These are phyloP conservation scores for Siniperca scherzeri DNA, from an alignment of 2,797 vertebrate genomes.

Conservation along the genomic window DNA sequence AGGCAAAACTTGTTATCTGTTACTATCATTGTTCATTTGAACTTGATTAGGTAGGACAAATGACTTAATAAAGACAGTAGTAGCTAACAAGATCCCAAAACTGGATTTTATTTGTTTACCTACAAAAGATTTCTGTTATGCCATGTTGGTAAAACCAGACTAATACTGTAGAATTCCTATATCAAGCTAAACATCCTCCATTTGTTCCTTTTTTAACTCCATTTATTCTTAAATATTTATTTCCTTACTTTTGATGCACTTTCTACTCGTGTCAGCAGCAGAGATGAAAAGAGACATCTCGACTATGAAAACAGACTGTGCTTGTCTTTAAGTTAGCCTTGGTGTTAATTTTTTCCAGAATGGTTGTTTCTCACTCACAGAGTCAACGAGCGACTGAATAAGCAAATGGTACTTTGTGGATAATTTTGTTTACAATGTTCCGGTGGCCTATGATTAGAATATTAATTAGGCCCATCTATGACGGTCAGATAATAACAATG, in stretches of 20 bases:
- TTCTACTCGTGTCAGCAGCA: not conserved
- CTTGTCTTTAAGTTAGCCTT: conserved; percentile 42
- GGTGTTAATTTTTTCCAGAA: conserved; percentile 43
- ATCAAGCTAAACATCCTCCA: not conserved
- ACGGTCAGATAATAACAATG: conserved; percentile 96
- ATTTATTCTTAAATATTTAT: not conserved
- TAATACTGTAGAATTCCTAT: not conserved
- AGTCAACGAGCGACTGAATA: conserved; percentile 69
- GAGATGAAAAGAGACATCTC: conserved; percentile 16
- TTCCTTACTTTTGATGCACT: conserved; percentile 14
- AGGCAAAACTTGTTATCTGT: too few relatives aligned
- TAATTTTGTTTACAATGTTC: conserved; percentile 92
- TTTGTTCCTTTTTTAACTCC: not conserved
- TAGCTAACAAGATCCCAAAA: not conserved
- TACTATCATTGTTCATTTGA: not conserved
- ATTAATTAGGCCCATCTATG: conserved; percentile 99
- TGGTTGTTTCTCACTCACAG: conserved; percentile 67
- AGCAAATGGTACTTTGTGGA: conserved; percentile 83
- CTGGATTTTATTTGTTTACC: not conserved
- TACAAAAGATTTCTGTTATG: not conserved
- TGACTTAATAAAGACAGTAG: not conserved
- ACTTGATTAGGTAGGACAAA: not conserved
- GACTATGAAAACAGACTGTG: conserved; percentile 11
- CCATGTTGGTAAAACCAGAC: conserved; percentile 4
- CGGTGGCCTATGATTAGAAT: conserved; percentile 95